Percentiles rank a stretch among this genome's conserved stretches.
Conservation (phyloP, 2,888 invertebrate genomes). For the Cryptus viduatorius region DNA sequence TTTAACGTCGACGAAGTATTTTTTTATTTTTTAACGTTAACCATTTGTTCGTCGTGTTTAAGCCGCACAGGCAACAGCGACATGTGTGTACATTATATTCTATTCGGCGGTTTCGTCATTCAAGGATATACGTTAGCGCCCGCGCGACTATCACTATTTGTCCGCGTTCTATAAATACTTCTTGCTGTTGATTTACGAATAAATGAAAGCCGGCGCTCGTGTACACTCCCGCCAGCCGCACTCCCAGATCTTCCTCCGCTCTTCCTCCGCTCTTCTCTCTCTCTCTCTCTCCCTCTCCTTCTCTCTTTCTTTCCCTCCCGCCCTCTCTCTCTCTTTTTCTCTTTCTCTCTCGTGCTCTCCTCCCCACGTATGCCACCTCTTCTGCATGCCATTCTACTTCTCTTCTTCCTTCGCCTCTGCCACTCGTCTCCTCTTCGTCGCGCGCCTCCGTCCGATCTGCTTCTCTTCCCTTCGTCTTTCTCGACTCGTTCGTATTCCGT, state of each 20-base stretch:
- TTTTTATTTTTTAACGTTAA: conserved; percentile 15
- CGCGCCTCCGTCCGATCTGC: conserved; percentile 17
- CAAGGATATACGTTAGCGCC: conserved; percentile 78
- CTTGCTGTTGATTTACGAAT: conserved; percentile 83
- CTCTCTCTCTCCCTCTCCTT: neutral
- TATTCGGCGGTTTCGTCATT: conserved; percentile 78
- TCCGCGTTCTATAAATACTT: conserved; percentile 82
- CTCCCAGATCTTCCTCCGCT: conserved; percentile 49
- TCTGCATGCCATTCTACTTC: conserved; percentile 62
- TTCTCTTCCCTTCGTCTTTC: conserved; percentile 41
- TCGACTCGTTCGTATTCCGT: conserved; percentile 40
- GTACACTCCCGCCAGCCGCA: conserved; percentile 64
- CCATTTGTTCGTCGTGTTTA: conserved; percentile 19
- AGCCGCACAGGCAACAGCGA: conserved; percentile 14
- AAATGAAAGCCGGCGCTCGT: conserved; percentile 79
- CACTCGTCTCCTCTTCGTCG: conserved; percentile 44
- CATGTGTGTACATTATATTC: conserved; percentile 71
- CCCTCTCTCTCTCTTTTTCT: too few relatives aligned
- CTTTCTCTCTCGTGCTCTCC: conserved; percentile 11
- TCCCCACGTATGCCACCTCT: conserved; percentile 38
- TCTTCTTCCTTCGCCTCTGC: conserved; percentile 57
- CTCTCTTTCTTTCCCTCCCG: too few relatives aligned
- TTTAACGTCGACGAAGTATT: neutral
- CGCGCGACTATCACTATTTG: conserved; percentile 82
- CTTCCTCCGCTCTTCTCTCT: conserved; percentile 43